Conservation (phyloP, 2,888 invertebrate species). For the Galerucella pusilla region DNA sequence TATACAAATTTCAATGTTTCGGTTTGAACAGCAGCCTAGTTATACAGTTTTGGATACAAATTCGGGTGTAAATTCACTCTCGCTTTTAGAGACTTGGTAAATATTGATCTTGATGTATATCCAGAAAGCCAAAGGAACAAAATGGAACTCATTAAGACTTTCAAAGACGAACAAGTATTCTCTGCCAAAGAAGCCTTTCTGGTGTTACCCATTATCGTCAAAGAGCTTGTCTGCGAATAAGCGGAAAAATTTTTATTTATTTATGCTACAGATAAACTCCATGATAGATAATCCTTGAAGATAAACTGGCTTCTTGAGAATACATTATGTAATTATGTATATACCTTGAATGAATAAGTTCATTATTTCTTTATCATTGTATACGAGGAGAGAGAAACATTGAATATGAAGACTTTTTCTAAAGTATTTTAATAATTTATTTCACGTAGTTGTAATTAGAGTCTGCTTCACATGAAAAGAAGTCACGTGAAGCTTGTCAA, state of each 20-base stretch:
- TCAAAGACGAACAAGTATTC: not conserved
- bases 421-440: too few species aligned
- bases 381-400: too few species aligned
- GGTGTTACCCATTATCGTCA: conserved; percentile 11
- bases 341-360: too few species aligned
- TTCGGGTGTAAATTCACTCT: conserved; percentile 30
- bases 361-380: too few species aligned
- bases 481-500: too few species aligned
- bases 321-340: not conserved
- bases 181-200: conserved; percentile 7
- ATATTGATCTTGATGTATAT: conserved; percentile 26
- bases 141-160: conserved; percentile 26
- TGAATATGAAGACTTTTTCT: too few species aligned
- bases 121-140: conserved; percentile 7
- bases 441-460: too few species aligned
- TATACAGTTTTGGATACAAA: conserved; percentile 30
- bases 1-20: conserved; percentile 31
- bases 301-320: not conserved
- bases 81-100: conserved; percentile 27
- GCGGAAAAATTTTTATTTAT: not conserved
- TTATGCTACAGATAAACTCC: not conserved
- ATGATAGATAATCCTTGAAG: not conserved
- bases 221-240: conserved; percentile 6
- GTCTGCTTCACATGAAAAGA: too few species aligned
- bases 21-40: conserved; percentile 28